Conservation (phyloP, 2,888 invertebrate species). For the Pristionchus arcanus region DNA sequence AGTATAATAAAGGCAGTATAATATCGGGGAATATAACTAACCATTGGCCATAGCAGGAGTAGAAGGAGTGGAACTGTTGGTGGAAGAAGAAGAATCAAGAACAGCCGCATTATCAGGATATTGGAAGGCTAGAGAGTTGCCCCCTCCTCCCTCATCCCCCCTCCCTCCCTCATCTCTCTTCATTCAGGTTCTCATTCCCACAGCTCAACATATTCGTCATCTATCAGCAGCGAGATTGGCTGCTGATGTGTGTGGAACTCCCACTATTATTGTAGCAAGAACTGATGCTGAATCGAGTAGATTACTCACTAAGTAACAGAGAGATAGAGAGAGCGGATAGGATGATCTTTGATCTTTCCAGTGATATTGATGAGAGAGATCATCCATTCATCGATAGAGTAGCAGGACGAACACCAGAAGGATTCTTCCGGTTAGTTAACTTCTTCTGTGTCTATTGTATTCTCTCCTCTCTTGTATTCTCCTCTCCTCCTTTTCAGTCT, state of each 20-base stretch:
- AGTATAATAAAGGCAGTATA: background rate
- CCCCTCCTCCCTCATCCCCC: background rate
- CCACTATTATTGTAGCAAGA: slow-evolving; percentile 79
- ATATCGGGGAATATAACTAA: background rate
- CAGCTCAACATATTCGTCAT: slow-evolving; percentile 79
- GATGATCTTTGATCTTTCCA: slow-evolving; percentile 50
- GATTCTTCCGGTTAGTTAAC: slow-evolving; percentile 73
- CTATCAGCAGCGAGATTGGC: slow-evolving; percentile 80
- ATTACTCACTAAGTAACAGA: slow-evolving; percentile 76
- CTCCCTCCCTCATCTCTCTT: background rate
- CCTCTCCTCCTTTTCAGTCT: slow-evolving; percentile 61
- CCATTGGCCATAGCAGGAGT: slow-evolving; percentile 70
- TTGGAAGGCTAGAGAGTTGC: too few relatives aligned
- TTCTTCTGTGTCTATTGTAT: background rate
- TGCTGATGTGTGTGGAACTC: slow-evolving; percentile 79
- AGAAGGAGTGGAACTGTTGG: slow-evolving; percentile 77
- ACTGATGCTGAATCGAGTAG: slow-evolving; percentile 80
- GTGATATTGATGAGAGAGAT: slow-evolving; percentile 79
- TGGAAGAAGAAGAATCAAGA: slow-evolving; percentile 74
- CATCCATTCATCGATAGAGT: slow-evolving; percentile 79
- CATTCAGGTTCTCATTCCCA: slow-evolving; percentile 79
- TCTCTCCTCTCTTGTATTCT: too few relatives aligned
- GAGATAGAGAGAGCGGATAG: background rate
- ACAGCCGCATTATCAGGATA: slow-evolving; percentile 67
- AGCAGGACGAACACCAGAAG: slow-evolving; percentile 79